These are phyloP conservation scores for Armadillidium nasatum DNA, from an alignment of 1,140 invertebrate genomes.

Conservation along the genomic window DNA sequence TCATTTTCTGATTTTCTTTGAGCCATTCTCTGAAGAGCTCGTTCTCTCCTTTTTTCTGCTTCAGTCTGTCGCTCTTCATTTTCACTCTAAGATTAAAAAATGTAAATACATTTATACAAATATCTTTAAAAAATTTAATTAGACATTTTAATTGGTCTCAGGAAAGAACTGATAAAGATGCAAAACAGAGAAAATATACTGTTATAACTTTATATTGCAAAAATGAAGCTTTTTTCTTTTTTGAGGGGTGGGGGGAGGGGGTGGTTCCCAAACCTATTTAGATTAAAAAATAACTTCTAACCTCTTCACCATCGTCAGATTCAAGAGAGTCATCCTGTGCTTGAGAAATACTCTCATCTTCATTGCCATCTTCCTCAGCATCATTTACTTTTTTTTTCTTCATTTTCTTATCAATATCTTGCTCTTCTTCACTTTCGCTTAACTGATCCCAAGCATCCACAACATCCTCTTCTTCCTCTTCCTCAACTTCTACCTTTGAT, in stretches of 20 bases:
- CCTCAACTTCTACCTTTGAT: background rate
- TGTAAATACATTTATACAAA: no score
- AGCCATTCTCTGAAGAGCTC: constrained; percentile 64
- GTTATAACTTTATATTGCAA: no score
- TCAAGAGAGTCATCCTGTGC: background rate
- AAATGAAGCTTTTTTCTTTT: background rate
- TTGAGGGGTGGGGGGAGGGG: background rate
- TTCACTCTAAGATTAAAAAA: constrained; percentile 4
- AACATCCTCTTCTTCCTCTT: constrained; percentile 2
- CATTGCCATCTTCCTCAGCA: constrained; percentile 19
- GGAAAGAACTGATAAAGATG: no score
- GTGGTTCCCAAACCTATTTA: background rate
- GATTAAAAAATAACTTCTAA: background rate
- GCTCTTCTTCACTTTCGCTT: constrained; percentile 29
- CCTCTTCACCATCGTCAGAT: constrained; percentile 23
- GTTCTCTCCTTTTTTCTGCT: constrained; percentile 62
- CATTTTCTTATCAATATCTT: constrained; percentile 27
- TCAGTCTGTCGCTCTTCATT: constrained; percentile 56
- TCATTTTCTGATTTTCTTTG: constrained; percentile 78
- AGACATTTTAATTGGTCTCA: no score
- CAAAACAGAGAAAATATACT: no score
- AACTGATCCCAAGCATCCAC: background rate
- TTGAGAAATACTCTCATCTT: constrained; percentile 9
- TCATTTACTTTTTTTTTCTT: constrained; percentile 26
- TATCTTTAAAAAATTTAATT: no score